These are phyloP conservation scores for Merops nubicus DNA, from an alignment of 2,113 vertebrate species.

Conservation along the genomic window DNA sequence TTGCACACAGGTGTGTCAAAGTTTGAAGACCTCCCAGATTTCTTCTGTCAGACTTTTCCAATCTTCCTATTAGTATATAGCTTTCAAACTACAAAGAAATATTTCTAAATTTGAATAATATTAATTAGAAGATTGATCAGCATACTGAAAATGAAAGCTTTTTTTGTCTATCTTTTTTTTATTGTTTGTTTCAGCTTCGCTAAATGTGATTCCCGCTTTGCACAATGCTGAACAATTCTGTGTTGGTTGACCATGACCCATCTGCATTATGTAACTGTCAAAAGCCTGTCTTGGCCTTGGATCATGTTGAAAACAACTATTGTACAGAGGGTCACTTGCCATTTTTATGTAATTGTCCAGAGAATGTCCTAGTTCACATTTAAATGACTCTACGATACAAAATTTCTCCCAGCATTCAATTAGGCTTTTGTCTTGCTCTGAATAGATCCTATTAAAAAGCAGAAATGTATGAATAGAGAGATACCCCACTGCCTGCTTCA, in stretches of 20 bases:
- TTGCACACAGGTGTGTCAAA: neutral
- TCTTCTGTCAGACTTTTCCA: neutral
- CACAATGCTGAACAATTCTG: conserved; percentile 23
- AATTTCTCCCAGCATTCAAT: conserved; percentile 61
- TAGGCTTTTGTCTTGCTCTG: conserved; percentile 54
- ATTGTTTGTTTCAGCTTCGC: neutral
- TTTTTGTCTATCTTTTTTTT: neutral
- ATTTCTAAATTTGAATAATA: neutral
- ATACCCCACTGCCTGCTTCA: conserved; percentile 20
- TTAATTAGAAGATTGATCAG: neutral
- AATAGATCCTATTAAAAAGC: conserved; percentile 48
- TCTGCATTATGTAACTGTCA: conserved; percentile 64
- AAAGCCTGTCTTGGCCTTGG: conserved; percentile 56
- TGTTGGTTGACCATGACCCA: conserved; percentile 19
- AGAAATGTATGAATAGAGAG: conserved; percentile 46
- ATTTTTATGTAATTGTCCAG: conserved; percentile 66
- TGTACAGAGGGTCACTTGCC: conserved; percentile 46
- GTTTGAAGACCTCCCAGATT: neutral
- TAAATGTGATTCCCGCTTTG: conserved; percentile 2
- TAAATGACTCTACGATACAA: conserved; percentile 56
- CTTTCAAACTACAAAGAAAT: neutral
- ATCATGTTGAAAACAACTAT: conserved; percentile 60
- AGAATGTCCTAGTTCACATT: conserved; percentile 66
- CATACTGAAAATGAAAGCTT: neutral
- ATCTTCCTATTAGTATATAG: neutral